A percentile compares a stretch with the other conserved stretches of the same genome.
Conservation (phyloP, 2,113 vertebrate genomes). For the Formicarius rufipectus region DNA sequence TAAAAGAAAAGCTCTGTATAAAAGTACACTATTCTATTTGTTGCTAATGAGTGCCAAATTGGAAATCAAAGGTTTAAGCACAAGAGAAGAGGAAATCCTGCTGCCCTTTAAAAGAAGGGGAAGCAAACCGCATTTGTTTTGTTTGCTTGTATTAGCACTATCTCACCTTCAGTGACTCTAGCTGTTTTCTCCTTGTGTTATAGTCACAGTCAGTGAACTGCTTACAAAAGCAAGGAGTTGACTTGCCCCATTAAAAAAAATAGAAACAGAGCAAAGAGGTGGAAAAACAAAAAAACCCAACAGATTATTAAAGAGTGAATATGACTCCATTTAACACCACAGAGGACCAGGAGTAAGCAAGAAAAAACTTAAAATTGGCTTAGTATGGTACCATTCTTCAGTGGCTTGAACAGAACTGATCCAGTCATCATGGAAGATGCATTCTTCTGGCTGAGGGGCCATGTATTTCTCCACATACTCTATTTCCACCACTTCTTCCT, state of each 20-base stretch:
- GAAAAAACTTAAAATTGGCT: not conserved
- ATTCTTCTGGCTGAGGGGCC: constrained; percentile 93
- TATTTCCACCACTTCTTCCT: constrained; percentile 98
- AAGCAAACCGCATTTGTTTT: not conserved
- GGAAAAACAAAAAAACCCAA: not conserved
- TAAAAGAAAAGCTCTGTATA: not conserved
- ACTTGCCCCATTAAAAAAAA: not conserved
- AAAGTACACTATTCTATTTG: not conserved
- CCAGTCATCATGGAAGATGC: constrained; percentile 97
- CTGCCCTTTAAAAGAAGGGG: not conserved
- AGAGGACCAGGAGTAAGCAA: not conserved
- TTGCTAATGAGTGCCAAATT: not conserved
- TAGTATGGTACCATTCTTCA: constrained; percentile 85
- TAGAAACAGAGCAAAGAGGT: not conserved
- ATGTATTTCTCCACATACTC: constrained; percentile 93
- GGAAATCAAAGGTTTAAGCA: not conserved
- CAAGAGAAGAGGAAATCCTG: not conserved
- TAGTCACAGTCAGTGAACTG: not conserved
- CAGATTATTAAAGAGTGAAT: not conserved
- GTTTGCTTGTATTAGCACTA: not conserved
- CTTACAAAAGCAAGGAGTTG: not conserved
- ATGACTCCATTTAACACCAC: not conserved
- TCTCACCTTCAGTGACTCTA: not conserved
- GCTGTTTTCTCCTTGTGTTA: not conserved
- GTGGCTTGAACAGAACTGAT: constrained; percentile 90